Base-by-base conservation (phyloP, 2,888 invertebrate genomes). In the Plagodis pulveraria region DNA sequence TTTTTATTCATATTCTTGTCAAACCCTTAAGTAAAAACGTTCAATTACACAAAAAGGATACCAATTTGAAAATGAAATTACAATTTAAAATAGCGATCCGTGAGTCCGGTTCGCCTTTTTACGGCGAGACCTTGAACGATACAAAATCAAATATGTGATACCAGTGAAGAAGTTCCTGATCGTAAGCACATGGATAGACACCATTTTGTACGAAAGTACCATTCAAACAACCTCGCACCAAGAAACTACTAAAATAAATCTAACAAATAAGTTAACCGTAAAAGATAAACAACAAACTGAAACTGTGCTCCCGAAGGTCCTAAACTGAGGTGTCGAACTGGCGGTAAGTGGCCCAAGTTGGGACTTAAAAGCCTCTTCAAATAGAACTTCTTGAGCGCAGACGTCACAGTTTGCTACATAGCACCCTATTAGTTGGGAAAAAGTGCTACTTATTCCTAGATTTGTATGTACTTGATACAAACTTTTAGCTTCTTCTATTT, bases 231-330 rank as follows among this genome's bases (percentile, higher is more conserved):
- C n/a, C 0, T 46, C 11, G 10, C 12, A 50, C 41, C 47, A 57
- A 33, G 51, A 48, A 51, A 43, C 47, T 43, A 36, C 44, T 44
- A 34, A 35, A 58, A 44, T 52, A 58, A 48, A 51, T 51, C 49
- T 44, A 58, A 43, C 52, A 47, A 51, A 42, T 32, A 42, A 50
- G 32, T 50, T 41, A 36, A 22, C 43, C 48, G 44, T 48, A 43
- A 58, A 57, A 53, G 48, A 58, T 49, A 52, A 58, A 58, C 58
- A 58, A 51, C 43, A 38, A 38, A 41, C 22, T 38, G 44, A 49
- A 49, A 51, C 52, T 38, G 10, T 38, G 32, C 43, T 43, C 12
- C 57, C 42, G 32, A 36, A 32, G 36, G 42, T 51, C 41, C 49
- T 32, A 36, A 52, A 40, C 49, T 41, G 49, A 58, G 52, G 58